phyloP scores from a whole-genome alignment of 1,140 invertebrate genomes.

The Drosophila pseudoobscura region DNA sequence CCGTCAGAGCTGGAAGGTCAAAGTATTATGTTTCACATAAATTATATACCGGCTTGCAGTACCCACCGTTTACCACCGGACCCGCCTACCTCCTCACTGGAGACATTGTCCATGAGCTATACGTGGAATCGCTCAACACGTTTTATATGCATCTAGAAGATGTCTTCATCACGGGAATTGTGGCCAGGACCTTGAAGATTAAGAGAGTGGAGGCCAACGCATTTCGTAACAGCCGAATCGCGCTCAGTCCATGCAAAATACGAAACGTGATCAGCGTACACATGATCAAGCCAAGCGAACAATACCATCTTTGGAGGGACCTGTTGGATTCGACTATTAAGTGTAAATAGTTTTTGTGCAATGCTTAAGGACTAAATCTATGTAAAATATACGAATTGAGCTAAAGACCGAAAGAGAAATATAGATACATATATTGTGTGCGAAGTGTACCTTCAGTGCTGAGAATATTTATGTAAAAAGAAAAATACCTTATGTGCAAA shows the following conservation, averaged over 20 bases:
- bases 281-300: slow-evolving; percentile 94
- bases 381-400: no score
- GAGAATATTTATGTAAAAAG: no score
- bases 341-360: slow-evolving; percentile 85
- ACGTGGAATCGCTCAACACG: slow-evolving; percentile 86
- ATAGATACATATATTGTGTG: no score
- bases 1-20: slow-evolving; percentile 91
- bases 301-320: slow-evolving; percentile 95
- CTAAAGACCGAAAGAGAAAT: no score
- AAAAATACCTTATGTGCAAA: no score
- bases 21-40: slow-evolving; percentile 92
- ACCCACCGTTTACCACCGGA: slow-evolving; percentile 93
- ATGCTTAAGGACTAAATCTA: no score
- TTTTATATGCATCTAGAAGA: slow-evolving; percentile 94
- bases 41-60: slow-evolving; percentile 88
- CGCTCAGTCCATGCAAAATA: slow-evolving; percentile 90
- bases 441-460: no score
- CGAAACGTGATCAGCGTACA: slow-evolving; percentile 92
- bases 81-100: slow-evolving; percentile 92
- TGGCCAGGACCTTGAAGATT: slow-evolving; percentile 89
- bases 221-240: slow-evolving; percentile 91
- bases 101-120: slow-evolving; percentile 87
- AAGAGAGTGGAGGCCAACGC: slow-evolving; percentile 89
- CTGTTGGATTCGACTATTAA: slow-evolving; percentile 91
- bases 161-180: slow-evolving; percentile 94